phyloP scores from a whole-genome alignment of 1,140 invertebrate species.

The Agrypnia vestita region DNA sequence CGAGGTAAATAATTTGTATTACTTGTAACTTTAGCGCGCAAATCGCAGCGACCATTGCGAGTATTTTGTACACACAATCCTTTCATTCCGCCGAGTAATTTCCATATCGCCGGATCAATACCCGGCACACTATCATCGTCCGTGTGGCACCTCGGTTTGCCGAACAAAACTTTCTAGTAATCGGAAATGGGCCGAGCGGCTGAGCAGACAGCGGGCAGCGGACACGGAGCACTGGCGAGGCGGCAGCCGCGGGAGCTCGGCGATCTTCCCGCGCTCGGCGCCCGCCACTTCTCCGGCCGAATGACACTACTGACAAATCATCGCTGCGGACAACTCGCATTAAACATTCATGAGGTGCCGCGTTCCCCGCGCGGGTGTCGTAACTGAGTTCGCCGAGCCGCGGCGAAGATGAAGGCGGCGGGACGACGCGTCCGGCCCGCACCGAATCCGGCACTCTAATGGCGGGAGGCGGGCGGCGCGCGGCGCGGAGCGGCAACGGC shows the following conservation, averaged over 20 bases:
- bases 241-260: constrained; percentile 4
- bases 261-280: constrained; percentile 11
- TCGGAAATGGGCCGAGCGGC: constrained; percentile 47
- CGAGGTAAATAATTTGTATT: constrained; percentile 4
- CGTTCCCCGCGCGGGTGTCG: constrained; percentile 2
- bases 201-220: constrained; percentile 34
- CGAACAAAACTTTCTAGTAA: constrained; percentile 51
- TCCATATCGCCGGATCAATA: constrained; percentile 49
- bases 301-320: constrained; percentile 18
- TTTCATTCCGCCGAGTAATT: constrained; percentile 28
- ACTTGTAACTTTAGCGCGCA: constrained; percentile 1
- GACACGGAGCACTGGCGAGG: constrained; percentile 20
- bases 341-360: constrained; percentile 32
- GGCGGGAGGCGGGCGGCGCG: constrained; percentile 31
- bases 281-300: constrained; percentile 1
- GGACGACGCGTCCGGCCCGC: constrained; percentile 9
- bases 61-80: constrained; percentile 10
- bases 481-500: constrained; percentile 39
- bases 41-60: constrained; percentile 5
- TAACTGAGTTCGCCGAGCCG: constrained; percentile 31
- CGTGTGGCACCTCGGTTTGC: constrained; percentile 46
- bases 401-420: background rate
- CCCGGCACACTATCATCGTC: constrained; percentile 38
- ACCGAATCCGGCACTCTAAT: constrained; percentile 35
- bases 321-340: constrained; percentile 25